Evolutionary conservation across 2,113 vertebrate species (phyloP), one percentile per base, ranked within the genome.

Genomic region (Phainopepla nitens): DNA sequence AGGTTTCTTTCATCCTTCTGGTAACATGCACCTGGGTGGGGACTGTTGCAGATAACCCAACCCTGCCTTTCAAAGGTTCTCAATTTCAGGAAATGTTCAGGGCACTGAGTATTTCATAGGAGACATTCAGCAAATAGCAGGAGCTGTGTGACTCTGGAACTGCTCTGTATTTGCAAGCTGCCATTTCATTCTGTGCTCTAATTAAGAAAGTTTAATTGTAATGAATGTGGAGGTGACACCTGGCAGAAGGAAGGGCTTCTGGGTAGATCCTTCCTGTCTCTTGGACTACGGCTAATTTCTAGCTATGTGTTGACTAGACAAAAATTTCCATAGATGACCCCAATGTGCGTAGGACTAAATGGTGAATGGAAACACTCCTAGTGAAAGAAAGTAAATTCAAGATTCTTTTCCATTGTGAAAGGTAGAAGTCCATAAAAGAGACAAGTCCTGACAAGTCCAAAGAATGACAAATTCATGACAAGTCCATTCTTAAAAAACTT

Each of bases 1-100:
- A 39, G 2, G 10, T 56, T 91, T 80, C 15, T 64, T 75, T 70
- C 41, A 72, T 31, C 35, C 42, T 69, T 68, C 44, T 79, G 19
- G 15, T 31, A 87, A 17, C 4, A 9, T 8, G 20, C 11, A 51
- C 2, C 6, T 0, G 0, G 3, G 15, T 20, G 31, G 14, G 20
- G 36, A 23, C 1, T 13, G 16, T 10, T 60, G 36, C 25, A 64
- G 69, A 15, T 19, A 70, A 51, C 13, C 33, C 0, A 4, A 14
- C 44, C 27, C 25, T 76, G 13, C 23, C 53, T 50, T 33, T 2
- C 41, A 24, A 31, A 5, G 5, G 9, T 27, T 49, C 35, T 76
- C 27, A 53, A 5, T 66, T 62, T 82, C 31, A 65, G 61, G 28
- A 83, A 44, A 41, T 50, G 23, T 31, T 57, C 45, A 50, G 14